Evolutionary conservation across 2,888 invertebrate species (phyloP), one percentile per base, ranked within the genome.

Genomic region (Synergus gifuensis): DNA sequence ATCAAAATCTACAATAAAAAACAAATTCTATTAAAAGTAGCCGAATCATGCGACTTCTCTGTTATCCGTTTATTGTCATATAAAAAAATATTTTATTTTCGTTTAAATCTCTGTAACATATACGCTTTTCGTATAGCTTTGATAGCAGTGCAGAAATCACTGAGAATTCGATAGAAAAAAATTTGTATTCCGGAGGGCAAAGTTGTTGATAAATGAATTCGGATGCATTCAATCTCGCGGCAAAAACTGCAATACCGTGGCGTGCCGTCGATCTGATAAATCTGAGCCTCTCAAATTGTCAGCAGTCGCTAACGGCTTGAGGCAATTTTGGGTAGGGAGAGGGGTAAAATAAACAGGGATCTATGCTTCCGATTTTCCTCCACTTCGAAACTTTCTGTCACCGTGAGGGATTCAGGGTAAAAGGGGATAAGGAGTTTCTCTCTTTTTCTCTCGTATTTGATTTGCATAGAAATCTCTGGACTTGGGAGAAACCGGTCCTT

Each of bases 211-310:
- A 69, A 69, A 42, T 69, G 67, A 46, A 69, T 69, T 69, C 16
- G 7, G 67, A 22, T 16, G 28, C 46, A 46, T 67, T 67, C 46
- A 67, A 67, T 67, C 44, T 67, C 67, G 22, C 22, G 22, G 18
- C 12, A 69, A 46, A 46, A 69, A 69, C 22, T 69, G 67, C 67
- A 69, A 69, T 69, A 69, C 67, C 67, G 7, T 46, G 22, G 14
- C 46, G 18, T 69, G 18, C 16, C 12, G 22, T 46, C 22, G 18
- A 22, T 44, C 44, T 18, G 58, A 67, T 64, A 67, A 67, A 67
- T 67, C 67, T 22, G 16, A 46, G 18, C 16, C 46, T 22, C 16
- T 7, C 44, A 49, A 69, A 69, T 69, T 69, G 67, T 22, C 28
- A 69, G 16, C 46, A 44, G 22, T 42, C 46, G 28, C 44, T 69